These are phyloP conservation scores for Tinamus guttatus DNA, from an alignment of 2,113 vertebrate species.

Conservation along the genomic window DNA sequence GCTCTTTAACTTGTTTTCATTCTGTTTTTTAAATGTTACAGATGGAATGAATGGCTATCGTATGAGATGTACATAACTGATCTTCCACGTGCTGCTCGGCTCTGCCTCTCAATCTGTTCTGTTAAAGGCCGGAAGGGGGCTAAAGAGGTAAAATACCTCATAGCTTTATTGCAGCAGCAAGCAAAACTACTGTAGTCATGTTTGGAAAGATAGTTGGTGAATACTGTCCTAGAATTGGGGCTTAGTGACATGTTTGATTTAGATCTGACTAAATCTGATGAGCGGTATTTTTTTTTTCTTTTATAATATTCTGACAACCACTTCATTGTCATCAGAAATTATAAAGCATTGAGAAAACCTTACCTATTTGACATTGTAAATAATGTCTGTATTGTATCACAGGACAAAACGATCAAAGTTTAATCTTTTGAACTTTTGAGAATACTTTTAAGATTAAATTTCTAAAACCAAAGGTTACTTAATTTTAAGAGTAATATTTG, in stretches of 20 bases:
- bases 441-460: neutral
- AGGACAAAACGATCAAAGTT: neutral
- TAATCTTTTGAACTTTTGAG: neutral
- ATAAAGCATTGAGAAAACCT: neutral
- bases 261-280: neutral
- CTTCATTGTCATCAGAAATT: neutral
- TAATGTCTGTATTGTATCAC: rapidly evolving
- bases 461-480: neutral
- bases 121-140: conserved; percentile 97
- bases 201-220: neutral
- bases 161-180: neutral
- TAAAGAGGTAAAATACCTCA: conserved; percentile 89
- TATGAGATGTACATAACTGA: conserved; percentile 98
- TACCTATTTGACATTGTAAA: neutral
- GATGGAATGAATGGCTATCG: conserved; percentile 96
- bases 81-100: conserved; percentile 94
- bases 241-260: neutral
- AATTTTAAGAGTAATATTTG: neutral
- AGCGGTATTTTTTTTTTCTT: neutral
- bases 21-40: conserved; percentile 48
- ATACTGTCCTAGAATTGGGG: neutral
- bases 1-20: neutral
- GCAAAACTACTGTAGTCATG: neutral
- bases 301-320: neutral
- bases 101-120: conserved; percentile 98